Evolutionary conservation across 2,888 invertebrate species (phyloP).

Genomic region (Pseudolycoriella hygida): DNA sequence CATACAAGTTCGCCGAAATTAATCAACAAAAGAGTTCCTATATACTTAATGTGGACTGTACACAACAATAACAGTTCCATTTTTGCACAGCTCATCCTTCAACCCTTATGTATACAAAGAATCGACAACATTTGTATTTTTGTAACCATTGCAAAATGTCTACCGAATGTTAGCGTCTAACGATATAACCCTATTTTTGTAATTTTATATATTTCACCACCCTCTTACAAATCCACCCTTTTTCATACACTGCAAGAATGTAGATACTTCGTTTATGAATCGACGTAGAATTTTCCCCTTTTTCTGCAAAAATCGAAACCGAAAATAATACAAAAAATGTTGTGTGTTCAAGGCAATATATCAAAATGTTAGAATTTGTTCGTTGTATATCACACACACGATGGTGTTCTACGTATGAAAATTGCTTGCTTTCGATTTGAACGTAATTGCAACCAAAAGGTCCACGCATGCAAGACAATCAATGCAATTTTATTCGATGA

Average conservation of each 20-base stretch:
- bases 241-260: not conserved
- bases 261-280: not conserved
- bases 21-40: slow-evolving; percentile 1
- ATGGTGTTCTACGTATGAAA: not conserved
- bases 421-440: too few species aligned
- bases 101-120: not conserved
- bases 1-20: slow-evolving; percentile 1
- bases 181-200: not conserved
- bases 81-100: too few species aligned
- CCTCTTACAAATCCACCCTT: slow-evolving; percentile 1
- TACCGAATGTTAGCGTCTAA: not conserved
- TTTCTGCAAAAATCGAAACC: not conserved
- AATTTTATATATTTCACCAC: not conserved
- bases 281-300: not conserved
- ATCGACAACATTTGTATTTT: not conserved
- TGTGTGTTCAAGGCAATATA: not conserved
- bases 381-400: not conserved
- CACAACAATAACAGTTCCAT: not conserved
- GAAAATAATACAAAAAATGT: not conserved
- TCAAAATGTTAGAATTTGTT: not conserved
- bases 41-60: not conserved
- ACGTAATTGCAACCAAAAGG: too few species aligned
- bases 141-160: not conserved
- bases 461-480: not conserved
- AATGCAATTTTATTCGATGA: not conserved